Percentiles rank a stretch among this genome's conserved stretches.
Evolutionary conservation across 2,888 invertebrate species (phyloP).

Genomic region (Caenorhabditis sp.): DNA sequence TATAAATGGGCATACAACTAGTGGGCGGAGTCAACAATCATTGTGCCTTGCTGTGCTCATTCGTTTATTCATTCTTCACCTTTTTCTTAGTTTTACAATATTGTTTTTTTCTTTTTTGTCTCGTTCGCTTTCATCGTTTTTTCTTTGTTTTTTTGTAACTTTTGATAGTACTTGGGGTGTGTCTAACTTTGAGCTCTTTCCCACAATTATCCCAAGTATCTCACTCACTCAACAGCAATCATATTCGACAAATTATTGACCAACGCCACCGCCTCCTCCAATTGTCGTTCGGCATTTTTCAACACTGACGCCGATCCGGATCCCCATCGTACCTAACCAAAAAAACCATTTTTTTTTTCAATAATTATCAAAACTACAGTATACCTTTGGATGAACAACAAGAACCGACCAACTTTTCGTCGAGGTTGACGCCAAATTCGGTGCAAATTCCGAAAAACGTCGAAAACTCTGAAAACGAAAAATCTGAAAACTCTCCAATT

Average conservation of each 20-base stretch:
- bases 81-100: no score
- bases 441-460: neutral
- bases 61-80: no score
- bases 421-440: conserved; percentile 14
- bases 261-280: conserved; percentile 80
- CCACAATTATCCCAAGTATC: conserved; percentile 6
- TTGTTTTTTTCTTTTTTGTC: no score
- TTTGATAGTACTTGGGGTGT: no score
- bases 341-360: neutral
- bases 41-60: no score
- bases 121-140: no score
- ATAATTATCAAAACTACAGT: neutral
- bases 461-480: neutral
- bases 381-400: conserved; percentile 48
- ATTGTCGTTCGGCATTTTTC: conserved; percentile 78
- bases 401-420: conserved; percentile 31
- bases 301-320: conserved; percentile 73
- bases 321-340: conserved; percentile 78
- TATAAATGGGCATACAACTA: no score
- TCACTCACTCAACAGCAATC: conserved; percentile 76
- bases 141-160: neutral
- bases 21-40: no score
- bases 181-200: no score
- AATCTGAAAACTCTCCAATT: neutral
- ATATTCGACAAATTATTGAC: conserved; percentile 79